phyloP scores from a whole-genome alignment of 2,888 invertebrate genomes.

The Sympetrum striolatum region DNA sequence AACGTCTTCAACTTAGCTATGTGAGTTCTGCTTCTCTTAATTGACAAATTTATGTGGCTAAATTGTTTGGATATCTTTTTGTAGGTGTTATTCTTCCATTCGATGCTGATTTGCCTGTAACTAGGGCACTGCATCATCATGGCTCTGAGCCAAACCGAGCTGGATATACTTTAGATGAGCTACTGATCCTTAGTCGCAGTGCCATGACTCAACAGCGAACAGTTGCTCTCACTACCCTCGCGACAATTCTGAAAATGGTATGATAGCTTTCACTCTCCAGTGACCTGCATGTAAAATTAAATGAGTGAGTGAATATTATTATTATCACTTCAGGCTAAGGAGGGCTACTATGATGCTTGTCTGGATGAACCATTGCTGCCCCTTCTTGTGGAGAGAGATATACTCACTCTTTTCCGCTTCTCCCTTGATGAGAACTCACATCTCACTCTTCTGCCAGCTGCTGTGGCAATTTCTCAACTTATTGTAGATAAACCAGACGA shows the following conservation, averaged over 20 bases:
- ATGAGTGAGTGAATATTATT: not conserved
- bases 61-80: not conserved
- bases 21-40: too few relatives aligned
- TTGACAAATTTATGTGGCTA: too few relatives aligned
- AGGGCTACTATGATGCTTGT: conserved; percentile 77
- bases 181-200: conserved; percentile 76
- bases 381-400: conserved; percentile 69
- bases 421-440: conserved; percentile 84
- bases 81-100: conserved; percentile 75
- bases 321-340: conserved; percentile 54
- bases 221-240: conserved; percentile 79
- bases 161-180: conserved; percentile 88
- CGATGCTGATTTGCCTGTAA: conserved; percentile 66
- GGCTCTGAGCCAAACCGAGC: conserved; percentile 91
- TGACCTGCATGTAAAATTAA: not conserved
- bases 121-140: conserved; percentile 83
- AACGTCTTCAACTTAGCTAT: too few relatives aligned
- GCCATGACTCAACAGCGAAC: conserved; percentile 83
- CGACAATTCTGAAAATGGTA: conserved; percentile 68
- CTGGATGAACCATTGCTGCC: conserved; percentile 73
- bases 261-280: not conserved
- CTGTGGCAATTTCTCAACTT: conserved; percentile 77
- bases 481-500: conserved; percentile 82
- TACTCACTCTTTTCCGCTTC: conserved; percentile 81
- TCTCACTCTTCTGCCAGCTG: conserved; percentile 75